These are phyloP conservation scores for Laothoe populi DNA, from an alignment of 2,888 invertebrate genomes.

Conservation along the genomic window DNA sequence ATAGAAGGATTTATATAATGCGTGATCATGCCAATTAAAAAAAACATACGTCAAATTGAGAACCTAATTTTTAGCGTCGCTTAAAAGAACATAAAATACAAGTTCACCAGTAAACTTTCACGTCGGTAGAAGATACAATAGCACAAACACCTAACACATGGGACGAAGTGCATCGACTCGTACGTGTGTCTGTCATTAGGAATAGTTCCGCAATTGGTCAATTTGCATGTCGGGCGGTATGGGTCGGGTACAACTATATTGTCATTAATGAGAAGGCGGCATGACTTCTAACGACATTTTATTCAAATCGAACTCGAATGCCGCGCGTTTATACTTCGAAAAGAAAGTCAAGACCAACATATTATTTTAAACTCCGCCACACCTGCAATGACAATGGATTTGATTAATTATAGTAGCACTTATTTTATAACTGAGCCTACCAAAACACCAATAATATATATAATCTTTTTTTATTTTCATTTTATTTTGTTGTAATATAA, in stretches of 20 bases:
- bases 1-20: too few species aligned
- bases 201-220: slow-evolving; percentile 25
- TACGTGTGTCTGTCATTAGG: slow-evolving; percentile 27
- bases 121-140: too few species aligned
- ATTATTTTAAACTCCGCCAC: neutral
- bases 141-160: neutral
- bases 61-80: too few species aligned
- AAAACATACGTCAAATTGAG: too few species aligned
- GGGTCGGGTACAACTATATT: slow-evolving; percentile 16
- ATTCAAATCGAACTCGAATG: slow-evolving; percentile 29
- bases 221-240: slow-evolving; percentile 21
- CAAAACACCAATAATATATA: too few species aligned
- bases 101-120: too few species aligned
- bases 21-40: too few species aligned
- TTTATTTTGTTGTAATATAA: too few species aligned
- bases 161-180: slow-evolving; percentile 13
- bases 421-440: too few species aligned
- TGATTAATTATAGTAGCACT: too few species aligned
- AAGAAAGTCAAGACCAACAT: neutral
- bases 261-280: slow-evolving; percentile 29
- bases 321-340: neutral
- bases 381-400: neutral
- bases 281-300: slow-evolving; percentile 23
- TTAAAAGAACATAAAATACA: too few species aligned
- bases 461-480: too few species aligned